phyloP scores from a whole-genome alignment of 1,140 invertebrate species.

The Chlorops oryzae region DNA sequence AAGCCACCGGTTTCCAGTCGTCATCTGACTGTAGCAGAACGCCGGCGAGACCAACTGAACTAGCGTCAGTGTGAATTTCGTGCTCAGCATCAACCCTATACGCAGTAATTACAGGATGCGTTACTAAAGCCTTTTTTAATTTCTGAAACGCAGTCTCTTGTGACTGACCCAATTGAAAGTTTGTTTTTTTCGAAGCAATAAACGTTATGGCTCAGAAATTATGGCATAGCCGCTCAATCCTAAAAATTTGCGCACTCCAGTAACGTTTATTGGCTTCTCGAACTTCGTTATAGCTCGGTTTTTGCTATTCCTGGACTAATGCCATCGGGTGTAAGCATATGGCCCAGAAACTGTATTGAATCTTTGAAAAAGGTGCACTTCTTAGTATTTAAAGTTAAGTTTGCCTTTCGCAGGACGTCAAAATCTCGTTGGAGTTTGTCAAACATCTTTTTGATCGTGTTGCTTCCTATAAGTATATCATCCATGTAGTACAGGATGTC shows the following conservation, averaged over 20 bases:
- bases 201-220: constrained; percentile 17
- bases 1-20: too few species aligned
- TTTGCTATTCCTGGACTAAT: constrained; percentile 16
- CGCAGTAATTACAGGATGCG: too few species aligned
- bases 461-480: too few species aligned
- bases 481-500: too few species aligned
- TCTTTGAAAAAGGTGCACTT: constrained; percentile 46
- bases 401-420: constrained; percentile 2
- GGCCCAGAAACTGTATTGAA: constrained; percentile 15
- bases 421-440: neutral
- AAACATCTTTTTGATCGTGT: constrained; percentile 1
- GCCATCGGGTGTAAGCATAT: constrained; percentile 4
- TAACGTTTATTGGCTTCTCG: constrained; percentile 4
- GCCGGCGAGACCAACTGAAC: too few species aligned
- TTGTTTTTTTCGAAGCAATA: too few species aligned
- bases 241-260: constrained; percentile 8
- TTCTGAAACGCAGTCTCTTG: too few species aligned
- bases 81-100: too few species aligned
- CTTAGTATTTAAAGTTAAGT: constrained; percentile 47
- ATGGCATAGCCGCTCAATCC: constrained; percentile 22
- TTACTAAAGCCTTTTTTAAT: too few species aligned
- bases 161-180: too few species aligned
- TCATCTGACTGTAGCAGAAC: too few species aligned
- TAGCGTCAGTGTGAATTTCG: too few species aligned
- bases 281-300: constrained; percentile 16